Evolutionary conservation across 2,888 invertebrate species (phyloP).

Genomic region (Epistrophe eligans): DNA sequence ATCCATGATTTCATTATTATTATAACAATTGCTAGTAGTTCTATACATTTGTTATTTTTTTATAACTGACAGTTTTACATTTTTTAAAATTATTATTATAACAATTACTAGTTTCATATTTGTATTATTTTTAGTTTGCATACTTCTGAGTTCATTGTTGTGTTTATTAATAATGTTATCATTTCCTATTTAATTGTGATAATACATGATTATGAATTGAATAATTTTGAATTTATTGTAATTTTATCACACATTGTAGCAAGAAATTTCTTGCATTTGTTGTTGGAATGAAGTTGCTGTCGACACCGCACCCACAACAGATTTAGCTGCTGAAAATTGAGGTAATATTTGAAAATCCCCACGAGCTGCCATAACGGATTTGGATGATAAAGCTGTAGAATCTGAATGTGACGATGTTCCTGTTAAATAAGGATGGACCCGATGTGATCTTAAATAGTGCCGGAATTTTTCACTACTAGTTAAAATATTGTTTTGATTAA

Average conservation of each 20-base stretch:
- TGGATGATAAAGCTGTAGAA: conserved; percentile 82
- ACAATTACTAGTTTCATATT: background rate
- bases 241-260: conserved; percentile 86
- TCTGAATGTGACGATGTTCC: conserved; percentile 83
- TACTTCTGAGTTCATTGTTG: conserved; percentile 2
- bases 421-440: conserved; percentile 86
- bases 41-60: background rate
- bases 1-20: background rate
- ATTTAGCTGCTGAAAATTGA: conserved; percentile 83
- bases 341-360: conserved; percentile 83
- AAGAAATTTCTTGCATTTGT: conserved; percentile 85
- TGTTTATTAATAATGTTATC: background rate
- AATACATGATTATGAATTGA: background rate
- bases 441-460: conserved; percentile 86
- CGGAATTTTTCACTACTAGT: conserved; percentile 85
- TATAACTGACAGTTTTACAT: background rate
- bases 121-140: background rate
- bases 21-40: background rate
- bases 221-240: background rate
- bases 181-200: conserved; percentile 11
- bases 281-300: conserved; percentile 84
- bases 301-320: conserved; percentile 78
- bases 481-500: conserved; percentile 68
- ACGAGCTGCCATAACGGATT: conserved; percentile 77
- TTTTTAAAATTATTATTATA: background rate